Base-by-base conservation (phyloP, 92 coral and sea anemone species). In the Paragorgia papillata region DNA sequence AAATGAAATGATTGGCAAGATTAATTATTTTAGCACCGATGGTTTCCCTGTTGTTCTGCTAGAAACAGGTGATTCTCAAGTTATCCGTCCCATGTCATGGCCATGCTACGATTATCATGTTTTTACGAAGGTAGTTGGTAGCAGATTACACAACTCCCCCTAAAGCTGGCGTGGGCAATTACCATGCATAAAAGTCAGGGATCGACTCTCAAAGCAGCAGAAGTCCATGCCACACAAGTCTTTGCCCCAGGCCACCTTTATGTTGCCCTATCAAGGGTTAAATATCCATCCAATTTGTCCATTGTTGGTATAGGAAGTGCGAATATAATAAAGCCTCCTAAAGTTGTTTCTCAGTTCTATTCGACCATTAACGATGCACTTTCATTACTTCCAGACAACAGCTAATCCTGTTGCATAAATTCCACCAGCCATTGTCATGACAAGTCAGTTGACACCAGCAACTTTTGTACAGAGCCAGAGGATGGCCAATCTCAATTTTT, bases 181-280 rank as follows among this genome's bases (percentile, higher is more conserved):
- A 75, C 80, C 4, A 25, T 59, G 6, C 80, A 75, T 46, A 75
- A 75, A 46, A 26, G 35, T 17, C 80, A 75, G 39, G 80, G 80
- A 7, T 5, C 29, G 32, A 56, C 80, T 5, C 54, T 75, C 1
- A 10, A 20, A 29, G 66, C 68, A 8, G 80, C 54, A 19, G 69
- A 57, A 43, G 68, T 57, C 15, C 54, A 75, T 62, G 33, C 26
- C 18, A 19, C 25, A 2, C 29, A 35, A 3, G 15, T 35, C 17
- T 74, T 82, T 74, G 66, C 66, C 7, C 86, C 82, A 19, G 82
- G 82, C 28, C 86, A 82, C 13, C 76, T 74, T 34, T 82, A 75
- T 75, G 86, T 82, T 27, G 86, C 86, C 26, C 49, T 65, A 9
- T 82, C 82, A 25, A 65, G 86, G 24, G 86, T 75, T 39, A 34